Percentiles rank a stretch among this genome's conserved stretches.
These are phyloP conservation scores for Clarias fuscus DNA, from an alignment of 2,797 vertebrate species.

Conservation along the genomic window DNA sequence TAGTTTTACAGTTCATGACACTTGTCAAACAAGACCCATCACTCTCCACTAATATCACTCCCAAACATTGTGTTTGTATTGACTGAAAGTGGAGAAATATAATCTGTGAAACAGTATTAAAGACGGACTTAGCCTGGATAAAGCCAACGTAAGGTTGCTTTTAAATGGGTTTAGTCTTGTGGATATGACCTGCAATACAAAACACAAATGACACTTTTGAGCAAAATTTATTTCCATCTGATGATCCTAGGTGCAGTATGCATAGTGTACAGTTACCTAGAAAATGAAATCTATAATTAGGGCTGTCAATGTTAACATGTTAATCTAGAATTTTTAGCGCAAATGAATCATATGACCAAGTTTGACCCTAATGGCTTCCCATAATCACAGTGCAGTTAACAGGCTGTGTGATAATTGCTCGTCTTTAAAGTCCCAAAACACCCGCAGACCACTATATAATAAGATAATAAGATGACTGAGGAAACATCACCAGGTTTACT, in stretches of 20 bases:
- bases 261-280: background rate
- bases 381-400: no score
- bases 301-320: no score
- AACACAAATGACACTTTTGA: background rate
- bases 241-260: background rate
- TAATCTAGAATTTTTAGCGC: no score
- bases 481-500: no score
- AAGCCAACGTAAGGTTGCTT: background rate
- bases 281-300: background rate
- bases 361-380: no score
- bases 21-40: constrained; percentile 10
- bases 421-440: no score
- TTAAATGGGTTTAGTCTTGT: background rate
- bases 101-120: background rate
- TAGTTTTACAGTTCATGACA: constrained; percentile 18
- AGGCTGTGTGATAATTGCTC: no score
- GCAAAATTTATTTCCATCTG: background rate
- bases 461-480: no score
- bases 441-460: no score
- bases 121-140: background rate
- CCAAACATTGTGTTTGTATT: background rate
- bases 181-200: background rate
- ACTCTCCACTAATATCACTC: background rate
- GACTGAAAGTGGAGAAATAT: background rate
- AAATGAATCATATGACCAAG: no score